These are phyloP conservation scores for Cotesia typhae DNA, from an alignment of 1,140 invertebrate species.

Conservation along the genomic window DNA sequence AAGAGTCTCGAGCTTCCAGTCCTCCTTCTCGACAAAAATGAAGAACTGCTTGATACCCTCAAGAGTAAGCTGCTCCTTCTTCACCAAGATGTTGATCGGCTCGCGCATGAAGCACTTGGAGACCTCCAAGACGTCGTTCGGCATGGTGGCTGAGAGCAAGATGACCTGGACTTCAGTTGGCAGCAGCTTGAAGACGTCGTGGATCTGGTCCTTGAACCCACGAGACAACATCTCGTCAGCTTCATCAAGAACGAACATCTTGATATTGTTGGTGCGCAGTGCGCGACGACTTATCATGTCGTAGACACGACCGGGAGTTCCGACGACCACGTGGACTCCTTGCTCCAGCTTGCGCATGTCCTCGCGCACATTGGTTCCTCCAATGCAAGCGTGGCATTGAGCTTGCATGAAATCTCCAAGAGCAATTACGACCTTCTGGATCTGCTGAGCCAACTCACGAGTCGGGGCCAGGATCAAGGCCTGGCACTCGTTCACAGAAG, in stretches of 20 bases:
- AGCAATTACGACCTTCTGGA: too few relatives aligned
- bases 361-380: too few relatives aligned
- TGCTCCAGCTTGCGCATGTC: too few relatives aligned
- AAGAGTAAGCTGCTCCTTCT: slow-evolving; percentile 99
- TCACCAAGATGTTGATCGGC: slow-evolving; percentile 96
- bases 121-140: slow-evolving; percentile 94
- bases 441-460: too few relatives aligned
- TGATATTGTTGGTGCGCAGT: slow-evolving; percentile 86
- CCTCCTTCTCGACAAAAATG: slow-evolving; percentile 80
- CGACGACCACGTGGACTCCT: too few relatives aligned
- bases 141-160: slow-evolving; percentile 97
- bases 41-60: slow-evolving; percentile 69
- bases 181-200: slow-evolving; percentile 96
- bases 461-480: too few relatives aligned
- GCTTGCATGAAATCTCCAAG: too few relatives aligned
- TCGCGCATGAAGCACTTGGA: slow-evolving; percentile 97
- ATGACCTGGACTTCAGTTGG: slow-evolving; percentile 87
- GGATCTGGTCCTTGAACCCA: slow-evolving; percentile 99
- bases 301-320: too few relatives aligned
- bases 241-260: slow-evolving; percentile 98
- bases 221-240: slow-evolving; percentile 99
- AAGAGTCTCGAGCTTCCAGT: too few relatives aligned
- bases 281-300: slow-evolving; percentile 97
- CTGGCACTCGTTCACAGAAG: too few relatives aligned
- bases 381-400: too few relatives aligned